Percentiles rank a stretch among this genome's conserved stretches.
phyloP scores from a whole-genome alignment of 2,888 invertebrate species.

The Allygus modestus region DNA sequence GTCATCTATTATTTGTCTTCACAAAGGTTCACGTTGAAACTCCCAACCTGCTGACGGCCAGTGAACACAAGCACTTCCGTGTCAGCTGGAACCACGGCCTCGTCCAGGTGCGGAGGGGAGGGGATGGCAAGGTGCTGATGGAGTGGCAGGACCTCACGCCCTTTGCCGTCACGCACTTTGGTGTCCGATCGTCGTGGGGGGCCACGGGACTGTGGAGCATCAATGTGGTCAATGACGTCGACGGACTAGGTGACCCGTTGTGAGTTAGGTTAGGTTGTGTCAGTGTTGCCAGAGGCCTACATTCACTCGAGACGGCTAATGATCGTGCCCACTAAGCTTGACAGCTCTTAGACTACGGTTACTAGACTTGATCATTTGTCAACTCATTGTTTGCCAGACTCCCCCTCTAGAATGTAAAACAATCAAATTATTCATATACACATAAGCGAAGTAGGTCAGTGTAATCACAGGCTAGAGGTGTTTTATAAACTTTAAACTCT shows the following conservation, averaged over 20 bases:
- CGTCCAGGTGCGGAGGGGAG: constrained; percentile 76
- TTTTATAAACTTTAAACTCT: no score
- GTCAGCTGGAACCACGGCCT: constrained; percentile 79
- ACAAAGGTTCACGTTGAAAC: constrained; percentile 78
- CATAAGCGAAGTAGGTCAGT: no score
- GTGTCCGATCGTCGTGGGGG: constrained; percentile 82
- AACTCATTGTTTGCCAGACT: no score
- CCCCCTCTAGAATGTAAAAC: no score
- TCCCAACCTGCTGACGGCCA: constrained; percentile 78
- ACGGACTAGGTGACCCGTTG: constrained; percentile 43
- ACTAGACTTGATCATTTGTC: no score
- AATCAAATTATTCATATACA: no score
- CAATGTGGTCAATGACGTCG: constrained; percentile 36
- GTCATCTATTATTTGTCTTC: neutral
- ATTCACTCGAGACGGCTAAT: neutral
- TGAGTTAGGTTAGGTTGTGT: constrained; percentile 20
- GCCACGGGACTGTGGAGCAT: constrained; percentile 80
- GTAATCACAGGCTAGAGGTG: no score
- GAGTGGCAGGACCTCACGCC: constrained; percentile 80
- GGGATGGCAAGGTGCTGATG: constrained; percentile 77
- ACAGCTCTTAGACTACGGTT: no score
- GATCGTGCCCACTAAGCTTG: no score
- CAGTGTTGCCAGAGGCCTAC: neutral
- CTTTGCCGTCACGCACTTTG: constrained; percentile 80
- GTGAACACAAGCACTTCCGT: constrained; percentile 78